These are phyloP conservation scores for Anthonomus grandis DNA, from an alignment of 1,140 invertebrate genomes.

Conservation along the genomic window DNA sequence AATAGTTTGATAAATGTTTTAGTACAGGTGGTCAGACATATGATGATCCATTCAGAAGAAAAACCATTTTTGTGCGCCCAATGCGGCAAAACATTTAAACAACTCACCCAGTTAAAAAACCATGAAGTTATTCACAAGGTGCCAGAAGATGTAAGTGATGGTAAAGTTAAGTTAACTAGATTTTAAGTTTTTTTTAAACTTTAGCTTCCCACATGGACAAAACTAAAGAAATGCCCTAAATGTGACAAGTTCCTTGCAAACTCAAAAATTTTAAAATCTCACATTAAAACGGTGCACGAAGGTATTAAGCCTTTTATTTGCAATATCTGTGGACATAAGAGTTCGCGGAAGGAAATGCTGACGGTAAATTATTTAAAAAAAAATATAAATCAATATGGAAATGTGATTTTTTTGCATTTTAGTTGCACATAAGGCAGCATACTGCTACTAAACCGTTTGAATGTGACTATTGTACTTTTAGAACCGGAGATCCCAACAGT, in stretches of 20 bases:
- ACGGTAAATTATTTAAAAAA: constrained; percentile 52
- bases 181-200: constrained; percentile 15
- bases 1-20: background rate
- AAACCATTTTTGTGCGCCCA: constrained; percentile 57
- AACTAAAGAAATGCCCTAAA: constrained; percentile 64
- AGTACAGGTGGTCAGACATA: constrained; percentile 49
- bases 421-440: constrained; percentile 62
- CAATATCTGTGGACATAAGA: constrained; percentile 71
- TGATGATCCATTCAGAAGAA: constrained; percentile 59
- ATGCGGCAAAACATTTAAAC: constrained; percentile 65
- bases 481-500: constrained; percentile 70
- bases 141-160: constrained; percentile 42
- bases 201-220: constrained; percentile 55
- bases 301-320: constrained; percentile 75
- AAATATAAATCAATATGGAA: background rate
- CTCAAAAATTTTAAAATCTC: constrained; percentile 71
- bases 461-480: constrained; percentile 64
- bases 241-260: constrained; percentile 70
- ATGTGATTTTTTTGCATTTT: constrained; percentile 10
- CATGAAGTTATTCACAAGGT: constrained; percentile 58
- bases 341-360: constrained; percentile 64
- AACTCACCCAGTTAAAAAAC: constrained; percentile 60
- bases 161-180: background rate
- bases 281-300: constrained; percentile 73
- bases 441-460: constrained; percentile 74